Base-by-base conservation (phyloP, 2,797 vertebrate genomes). In the Salarias fasciatus region DNA sequence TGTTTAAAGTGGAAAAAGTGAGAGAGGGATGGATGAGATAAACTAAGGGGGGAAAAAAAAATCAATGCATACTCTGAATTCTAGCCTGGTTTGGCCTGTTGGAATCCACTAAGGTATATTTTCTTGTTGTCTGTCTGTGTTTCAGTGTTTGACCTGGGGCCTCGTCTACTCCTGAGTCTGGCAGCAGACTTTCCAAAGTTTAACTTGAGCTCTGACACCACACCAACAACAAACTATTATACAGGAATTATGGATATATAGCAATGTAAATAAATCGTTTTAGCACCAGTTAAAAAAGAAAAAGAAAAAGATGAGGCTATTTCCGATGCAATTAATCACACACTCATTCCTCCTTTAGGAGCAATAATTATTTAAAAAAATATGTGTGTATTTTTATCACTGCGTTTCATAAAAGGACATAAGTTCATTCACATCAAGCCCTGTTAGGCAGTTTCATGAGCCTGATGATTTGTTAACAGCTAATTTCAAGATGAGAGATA, bases 401-500 rank as follows among this genome's bases (percentile, higher is more conserved):
- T 45, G 8, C 24, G 46, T 60, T 58, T 24, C 56, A 74, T 75
- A 50, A 67, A 82, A 72, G 61, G 50, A 49, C 63, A 63, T 54
- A 71, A 44, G 53, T 72, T 53, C 45, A 28, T 53, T 60, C 58
- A 61, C 52, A 70, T 78, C 46, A 66, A 69, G 41, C 45, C 35
- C 53, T 15, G 54, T 61, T 56, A 36, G 60, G 57, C 69, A 60
- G 44, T 54, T 89, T 84, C 67, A 85, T 61, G 63, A 77, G 53
- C 33, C 44, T 13, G 46, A 43, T 83, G 77, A 89, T 85, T 86
- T 84, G 75, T 80, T 81, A 73, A 73, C 50, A 70, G 76, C 75
- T 83, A 54, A 83, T 79, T 85, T 82, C 57, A 66, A 71, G 47
- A 68, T 75, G 79, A 73, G 62, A 44, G 54, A 72, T 62, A 74